A percentile compares a stretch with the other conserved stretches of the same genome.
Evolutionary conservation across 2,113 vertebrate species (phyloP).

Genomic region (Siniperca chuatsi): DNA sequence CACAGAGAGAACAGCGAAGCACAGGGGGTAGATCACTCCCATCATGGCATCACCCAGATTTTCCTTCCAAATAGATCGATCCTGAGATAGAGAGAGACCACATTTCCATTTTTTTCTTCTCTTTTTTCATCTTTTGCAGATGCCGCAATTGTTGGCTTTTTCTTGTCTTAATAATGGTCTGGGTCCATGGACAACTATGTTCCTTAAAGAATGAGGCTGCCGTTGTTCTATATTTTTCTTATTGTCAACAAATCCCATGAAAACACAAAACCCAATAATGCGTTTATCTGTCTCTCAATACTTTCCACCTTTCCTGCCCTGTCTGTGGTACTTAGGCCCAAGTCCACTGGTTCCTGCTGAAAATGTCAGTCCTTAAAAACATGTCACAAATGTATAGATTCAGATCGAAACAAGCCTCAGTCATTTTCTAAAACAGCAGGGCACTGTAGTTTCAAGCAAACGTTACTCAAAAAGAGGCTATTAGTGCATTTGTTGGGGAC

Average conservation of each 20-base stretch:
- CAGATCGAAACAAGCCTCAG: not conserved
- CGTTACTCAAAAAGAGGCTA: not conserved
- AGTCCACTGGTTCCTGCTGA: not conserved
- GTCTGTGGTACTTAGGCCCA: not conserved
- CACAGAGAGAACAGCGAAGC: slow-evolving; percentile 9
- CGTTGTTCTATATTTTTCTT: not conserved
- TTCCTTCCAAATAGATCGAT: slow-evolving; percentile 9
- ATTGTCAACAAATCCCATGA: not conserved
- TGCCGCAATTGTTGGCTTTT: not conserved
- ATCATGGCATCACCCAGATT: not conserved
- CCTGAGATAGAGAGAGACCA: not conserved
- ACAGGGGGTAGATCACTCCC: slow-evolving; percentile 2
- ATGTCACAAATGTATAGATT: not conserved
- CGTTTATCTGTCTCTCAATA: not conserved
- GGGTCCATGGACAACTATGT: not conserved
- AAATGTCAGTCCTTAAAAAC: not conserved
- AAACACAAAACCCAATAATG: not conserved
- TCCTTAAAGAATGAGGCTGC: not conserved
- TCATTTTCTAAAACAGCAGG: not conserved
- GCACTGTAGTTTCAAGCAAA: not conserved
- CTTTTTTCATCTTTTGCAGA: not conserved
- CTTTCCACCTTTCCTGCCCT: not conserved
- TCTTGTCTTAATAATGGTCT: not conserved
- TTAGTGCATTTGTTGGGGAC: not conserved
- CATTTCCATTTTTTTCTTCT: not conserved